phyloP scores from a whole-genome alignment of 2,797 vertebrate species.

The Rhabdophis nuchalis region DNA sequence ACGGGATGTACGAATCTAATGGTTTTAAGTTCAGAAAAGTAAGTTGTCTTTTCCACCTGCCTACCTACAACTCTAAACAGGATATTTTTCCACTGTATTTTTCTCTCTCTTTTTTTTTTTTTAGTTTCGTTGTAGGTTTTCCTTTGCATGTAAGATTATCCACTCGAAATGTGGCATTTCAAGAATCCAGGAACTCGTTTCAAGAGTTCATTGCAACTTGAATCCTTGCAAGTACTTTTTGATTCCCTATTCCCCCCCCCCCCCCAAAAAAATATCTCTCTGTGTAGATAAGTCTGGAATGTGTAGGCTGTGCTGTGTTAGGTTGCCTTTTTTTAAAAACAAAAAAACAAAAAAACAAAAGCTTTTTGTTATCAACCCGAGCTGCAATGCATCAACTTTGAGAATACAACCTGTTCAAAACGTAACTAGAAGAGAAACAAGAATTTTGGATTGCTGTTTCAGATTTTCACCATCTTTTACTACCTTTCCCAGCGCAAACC shows the following conservation, averaged over 20 bases:
- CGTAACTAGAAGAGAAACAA: not conserved
- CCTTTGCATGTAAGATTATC: constrained; percentile 41
- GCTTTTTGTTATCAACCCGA: constrained; percentile 2
- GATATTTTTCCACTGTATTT: not conserved
- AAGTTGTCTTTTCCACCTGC: not conserved
- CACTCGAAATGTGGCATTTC: constrained; percentile 57
- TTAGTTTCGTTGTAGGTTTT: not conserved
- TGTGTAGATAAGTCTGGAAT: constrained; percentile 52
- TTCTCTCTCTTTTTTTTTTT: not conserved
- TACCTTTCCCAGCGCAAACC: not conserved
- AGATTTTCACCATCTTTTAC: not conserved
- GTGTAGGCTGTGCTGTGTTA: not conserved
- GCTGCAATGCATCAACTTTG: not conserved
- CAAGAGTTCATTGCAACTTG: not conserved
- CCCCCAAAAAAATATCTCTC: not conserved
- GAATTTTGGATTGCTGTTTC: not conserved
- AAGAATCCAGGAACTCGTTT: constrained; percentile 51
- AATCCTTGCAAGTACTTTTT: constrained; percentile 39
- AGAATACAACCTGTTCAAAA: fast-evolving
- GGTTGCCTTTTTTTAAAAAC: not conserved
- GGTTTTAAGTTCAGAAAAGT: no score
- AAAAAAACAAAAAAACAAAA: not conserved
- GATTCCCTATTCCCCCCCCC: not conserved
- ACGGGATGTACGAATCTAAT: not conserved
- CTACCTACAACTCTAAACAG: not conserved